phyloP scores from a whole-genome alignment of 2,113 vertebrate genomes.

The Microtus oregoni region DNA sequence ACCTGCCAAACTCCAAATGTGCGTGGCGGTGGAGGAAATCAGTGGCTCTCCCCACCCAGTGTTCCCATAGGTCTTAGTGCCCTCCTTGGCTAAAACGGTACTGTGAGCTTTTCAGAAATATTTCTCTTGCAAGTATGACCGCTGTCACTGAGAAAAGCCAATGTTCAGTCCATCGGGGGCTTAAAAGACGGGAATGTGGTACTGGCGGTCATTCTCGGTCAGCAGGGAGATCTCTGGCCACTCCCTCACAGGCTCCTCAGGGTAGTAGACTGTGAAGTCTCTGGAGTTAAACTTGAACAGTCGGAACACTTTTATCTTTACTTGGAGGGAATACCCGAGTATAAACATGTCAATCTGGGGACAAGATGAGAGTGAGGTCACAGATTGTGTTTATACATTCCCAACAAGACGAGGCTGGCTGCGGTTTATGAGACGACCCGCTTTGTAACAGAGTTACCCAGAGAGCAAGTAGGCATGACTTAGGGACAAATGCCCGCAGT shows the following conservation, averaged over 20 bases:
- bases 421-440: neutral
- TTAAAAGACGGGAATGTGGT: constrained; percentile 86
- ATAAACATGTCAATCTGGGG: constrained; percentile 89
- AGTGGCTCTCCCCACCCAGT: rapidly evolving
- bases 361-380: constrained; percentile 68
- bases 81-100: neutral
- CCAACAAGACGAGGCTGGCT: rapidly evolving
- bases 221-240: constrained; percentile 89
- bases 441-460: neutral
- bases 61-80: neutral
- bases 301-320: constrained; percentile 89
- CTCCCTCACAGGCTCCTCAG: constrained; percentile 85
- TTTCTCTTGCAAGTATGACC: neutral
- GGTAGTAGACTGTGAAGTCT: constrained; percentile 87
- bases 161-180: constrained; percentile 10
- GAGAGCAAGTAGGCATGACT: neutral
- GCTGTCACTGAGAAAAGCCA: neutral
- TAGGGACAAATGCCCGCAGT: neutral
- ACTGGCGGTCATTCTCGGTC: constrained; percentile 88
- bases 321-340: constrained; percentile 88
- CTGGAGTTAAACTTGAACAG: constrained; percentile 87
- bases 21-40: neutral
- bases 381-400: neutral
- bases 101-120: neutral
- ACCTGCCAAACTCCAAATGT: neutral